Conservation (phyloP, 2,113 vertebrate species). For the Pluvialis apricaria region DNA sequence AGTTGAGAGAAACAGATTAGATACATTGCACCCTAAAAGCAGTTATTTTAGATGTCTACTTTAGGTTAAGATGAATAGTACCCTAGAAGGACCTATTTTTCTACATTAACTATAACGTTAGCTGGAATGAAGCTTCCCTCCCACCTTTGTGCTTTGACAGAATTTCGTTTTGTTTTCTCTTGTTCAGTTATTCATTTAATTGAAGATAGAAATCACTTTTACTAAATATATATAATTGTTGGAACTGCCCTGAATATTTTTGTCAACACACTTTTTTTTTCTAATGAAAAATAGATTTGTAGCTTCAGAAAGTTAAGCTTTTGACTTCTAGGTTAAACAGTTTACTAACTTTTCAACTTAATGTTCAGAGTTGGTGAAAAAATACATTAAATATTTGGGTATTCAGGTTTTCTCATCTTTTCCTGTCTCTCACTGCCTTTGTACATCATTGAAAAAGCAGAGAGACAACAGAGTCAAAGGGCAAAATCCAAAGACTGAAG, state of each 20-base stretch:
- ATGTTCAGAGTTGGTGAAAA: neutral
- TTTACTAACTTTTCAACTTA: neutral
- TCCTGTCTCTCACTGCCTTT: neutral
- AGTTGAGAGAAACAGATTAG: neutral
- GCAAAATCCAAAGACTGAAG: neutral
- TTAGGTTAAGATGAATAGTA: neutral
- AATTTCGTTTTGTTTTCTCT: neutral
- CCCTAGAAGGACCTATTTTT: neutral
- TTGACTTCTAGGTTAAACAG: neutral
- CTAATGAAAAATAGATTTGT: neutral
- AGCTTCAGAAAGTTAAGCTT: neutral
- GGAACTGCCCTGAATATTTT: neutral
- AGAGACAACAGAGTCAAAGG: neutral
- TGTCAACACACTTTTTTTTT: neutral
- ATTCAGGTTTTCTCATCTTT: neutral
- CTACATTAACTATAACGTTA: neutral
- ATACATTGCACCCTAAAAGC: neutral
- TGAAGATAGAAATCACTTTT: neutral
- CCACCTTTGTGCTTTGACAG: neutral
- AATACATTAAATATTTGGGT: neutral
- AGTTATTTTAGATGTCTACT: neutral
- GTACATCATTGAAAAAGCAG: neutral
- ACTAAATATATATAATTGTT: neutral
- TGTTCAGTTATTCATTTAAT: neutral
- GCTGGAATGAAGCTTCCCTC: neutral